Evolutionary conservation across 2,888 invertebrate genomes (phyloP).

Genomic region (Chymomyza fuscimana): DNA sequence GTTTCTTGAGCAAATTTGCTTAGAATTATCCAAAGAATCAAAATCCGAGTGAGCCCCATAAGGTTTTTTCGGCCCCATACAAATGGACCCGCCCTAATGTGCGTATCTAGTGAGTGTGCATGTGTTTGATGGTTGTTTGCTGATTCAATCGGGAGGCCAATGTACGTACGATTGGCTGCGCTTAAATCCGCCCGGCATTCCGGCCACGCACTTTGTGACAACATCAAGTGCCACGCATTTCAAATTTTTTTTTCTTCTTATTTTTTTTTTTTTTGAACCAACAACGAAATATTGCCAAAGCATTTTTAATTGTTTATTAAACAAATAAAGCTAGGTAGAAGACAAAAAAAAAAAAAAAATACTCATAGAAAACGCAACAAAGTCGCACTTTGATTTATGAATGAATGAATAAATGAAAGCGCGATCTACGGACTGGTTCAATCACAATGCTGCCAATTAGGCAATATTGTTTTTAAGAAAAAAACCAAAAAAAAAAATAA

Average conservation of each 20-base stretch:
- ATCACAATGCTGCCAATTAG: neutral
- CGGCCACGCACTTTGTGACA: conserved; percentile 23
- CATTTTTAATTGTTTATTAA: conserved; percentile 43
- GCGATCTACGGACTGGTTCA: conserved; percentile 1
- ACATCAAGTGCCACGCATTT: conserved; percentile 59
- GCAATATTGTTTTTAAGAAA: neutral
- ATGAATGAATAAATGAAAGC: conserved; percentile 30
- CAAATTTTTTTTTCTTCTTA: conserved; percentile 25
- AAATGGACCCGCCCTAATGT: too few species aligned
- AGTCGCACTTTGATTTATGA: conserved; percentile 51
- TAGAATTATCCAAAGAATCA: too few species aligned
- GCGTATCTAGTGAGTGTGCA: neutral
- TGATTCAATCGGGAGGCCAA: conserved; percentile 37
- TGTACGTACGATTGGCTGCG: conserved; percentile 25
- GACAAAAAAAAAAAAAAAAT: neutral
- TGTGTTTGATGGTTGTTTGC: neutral
- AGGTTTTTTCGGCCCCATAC: too few species aligned
- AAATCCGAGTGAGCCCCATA: too few species aligned
- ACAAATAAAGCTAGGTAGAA: conserved; percentile 27
- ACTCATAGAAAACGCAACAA: neutral
- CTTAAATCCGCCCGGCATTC: neutral
- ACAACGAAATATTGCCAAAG: neutral
- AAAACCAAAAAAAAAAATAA: conserved; percentile 19
- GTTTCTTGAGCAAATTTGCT: too few species aligned
- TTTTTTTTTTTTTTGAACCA: neutral